A percentile compares a stretch with the other conserved stretches of the same genome.
Evolutionary conservation across 2,797 vertebrate species (phyloP).

Genomic region (Anabas testudineus): DNA sequence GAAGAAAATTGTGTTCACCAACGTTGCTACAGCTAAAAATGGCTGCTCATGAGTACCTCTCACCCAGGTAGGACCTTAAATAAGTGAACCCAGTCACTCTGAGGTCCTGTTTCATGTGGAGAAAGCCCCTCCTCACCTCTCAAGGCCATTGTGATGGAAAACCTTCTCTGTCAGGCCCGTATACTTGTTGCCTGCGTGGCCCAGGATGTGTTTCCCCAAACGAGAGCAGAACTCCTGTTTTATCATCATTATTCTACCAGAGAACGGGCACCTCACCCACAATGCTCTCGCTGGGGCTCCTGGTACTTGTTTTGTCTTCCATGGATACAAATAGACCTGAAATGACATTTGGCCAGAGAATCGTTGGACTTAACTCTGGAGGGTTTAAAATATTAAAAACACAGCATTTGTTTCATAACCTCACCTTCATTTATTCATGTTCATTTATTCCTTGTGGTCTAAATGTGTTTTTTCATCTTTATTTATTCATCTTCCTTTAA

Average conservation of each 20-base stretch:
- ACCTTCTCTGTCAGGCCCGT: conserved; percentile 63
- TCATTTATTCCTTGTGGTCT: no score
- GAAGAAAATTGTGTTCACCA: no score
- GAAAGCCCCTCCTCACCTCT: conserved; percentile 23
- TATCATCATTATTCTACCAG: conserved; percentile 61
- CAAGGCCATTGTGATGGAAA: conserved; percentile 75
- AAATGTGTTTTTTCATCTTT: no score
- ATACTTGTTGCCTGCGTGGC: conserved; percentile 62
- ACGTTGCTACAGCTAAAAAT: conserved; percentile 16
- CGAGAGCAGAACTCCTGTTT: conserved; percentile 73
- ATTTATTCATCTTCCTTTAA: no score
- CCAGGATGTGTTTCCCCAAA: conserved; percentile 72
- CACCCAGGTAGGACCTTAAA: conserved; percentile 55
- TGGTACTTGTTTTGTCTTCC: conserved; percentile 59
- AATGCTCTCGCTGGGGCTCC: conserved; percentile 48
- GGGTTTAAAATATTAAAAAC: no score
- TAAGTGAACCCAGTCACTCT: conserved; percentile 57
- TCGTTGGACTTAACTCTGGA: conserved; percentile 22
- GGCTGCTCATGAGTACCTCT: conserved; percentile 43
- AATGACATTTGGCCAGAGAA: conserved; percentile 38
- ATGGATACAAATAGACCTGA: conserved; percentile 64
- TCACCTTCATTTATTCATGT: no score
- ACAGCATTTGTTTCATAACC: no score
- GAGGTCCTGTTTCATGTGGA: conserved; percentile 18
- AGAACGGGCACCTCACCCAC: conserved; percentile 64